Percentiles rank a stretch among this genome's conserved stretches.
Conservation (phyloP, 1,140 invertebrate genomes). For the Drosophila santomea region DNA sequence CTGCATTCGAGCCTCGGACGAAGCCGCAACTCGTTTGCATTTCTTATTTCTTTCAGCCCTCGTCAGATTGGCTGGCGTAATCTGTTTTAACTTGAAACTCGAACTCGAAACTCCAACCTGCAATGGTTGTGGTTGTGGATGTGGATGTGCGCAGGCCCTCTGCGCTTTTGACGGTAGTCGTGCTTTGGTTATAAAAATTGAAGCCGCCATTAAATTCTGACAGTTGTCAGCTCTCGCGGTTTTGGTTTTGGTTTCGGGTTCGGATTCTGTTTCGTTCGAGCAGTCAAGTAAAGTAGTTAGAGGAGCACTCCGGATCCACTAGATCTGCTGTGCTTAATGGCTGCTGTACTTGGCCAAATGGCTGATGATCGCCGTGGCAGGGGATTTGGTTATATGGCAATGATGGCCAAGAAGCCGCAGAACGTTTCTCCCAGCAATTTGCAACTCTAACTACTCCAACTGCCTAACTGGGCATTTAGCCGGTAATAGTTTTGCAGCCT, state of each 20-base stretch:
- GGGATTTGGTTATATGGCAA: constrained; percentile 45
- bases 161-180: constrained; percentile 71
- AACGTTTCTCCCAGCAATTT: constrained; percentile 51
- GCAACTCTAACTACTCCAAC: constrained; percentile 55
- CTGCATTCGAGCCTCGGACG: constrained; percentile 64
- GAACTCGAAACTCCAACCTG: constrained; percentile 18
- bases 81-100: constrained; percentile 55
- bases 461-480: constrained; percentile 51
- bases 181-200: constrained; percentile 83
- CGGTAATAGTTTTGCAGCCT: constrained; percentile 53
- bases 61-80: constrained; percentile 73
- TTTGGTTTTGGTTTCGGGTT: constrained; percentile 16
- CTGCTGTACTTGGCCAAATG: constrained; percentile 41
- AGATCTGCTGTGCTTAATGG: constrained; percentile 21
- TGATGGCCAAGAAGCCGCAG: constrained; percentile 12
- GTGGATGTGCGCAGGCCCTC: constrained; percentile 8
- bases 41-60: constrained; percentile 41
- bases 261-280: constrained; percentile 29
- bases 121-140: constrained; percentile 1
- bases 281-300: constrained; percentile 52
- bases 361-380: constrained; percentile 45
- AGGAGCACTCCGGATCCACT: not conserved
- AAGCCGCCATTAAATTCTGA: constrained; percentile 83
- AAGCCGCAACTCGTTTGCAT: constrained; percentile 69
- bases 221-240: constrained; percentile 69